Percentiles rank a stretch among this genome's conserved stretches.
Evolutionary conservation across 2,888 invertebrate species (phyloP).

Genomic region (Harpagoxenus sublaevis): DNA sequence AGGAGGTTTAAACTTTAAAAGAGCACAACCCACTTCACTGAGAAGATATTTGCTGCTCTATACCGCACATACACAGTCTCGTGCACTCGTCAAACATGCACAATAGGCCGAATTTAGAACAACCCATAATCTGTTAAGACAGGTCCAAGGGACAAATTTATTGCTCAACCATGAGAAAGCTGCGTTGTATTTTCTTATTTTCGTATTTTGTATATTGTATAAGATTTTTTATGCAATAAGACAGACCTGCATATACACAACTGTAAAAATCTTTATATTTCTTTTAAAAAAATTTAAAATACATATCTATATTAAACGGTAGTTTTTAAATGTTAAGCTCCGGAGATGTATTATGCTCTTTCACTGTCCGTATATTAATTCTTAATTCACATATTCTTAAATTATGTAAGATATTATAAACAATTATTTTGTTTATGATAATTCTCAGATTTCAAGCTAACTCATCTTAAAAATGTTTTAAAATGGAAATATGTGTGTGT

Average conservation of each 20-base stretch:
- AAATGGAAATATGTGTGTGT: no score
- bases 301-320: background rate
- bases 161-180: background rate
- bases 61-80: background rate
- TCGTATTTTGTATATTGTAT: background rate
- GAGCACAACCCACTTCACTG: background rate
- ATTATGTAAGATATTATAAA: background rate
- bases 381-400: background rate
- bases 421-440: background rate
- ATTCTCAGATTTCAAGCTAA: background rate
- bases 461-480: background rate
- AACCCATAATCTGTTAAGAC: slow-evolving; percentile 22
- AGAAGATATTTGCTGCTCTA: slow-evolving; percentile 14
- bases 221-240: background rate
- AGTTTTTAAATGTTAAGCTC: background rate
- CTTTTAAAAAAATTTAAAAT: background rate
- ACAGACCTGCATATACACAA: background rate
- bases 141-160: slow-evolving; percentile 5
- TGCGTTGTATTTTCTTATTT: background rate
- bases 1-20: slow-evolving; percentile 41
- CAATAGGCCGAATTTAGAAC: slow-evolving; percentile 23
- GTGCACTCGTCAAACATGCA: background rate
- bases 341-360: background rate
- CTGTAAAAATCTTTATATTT: background rate
- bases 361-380: background rate